These are phyloP conservation scores for Apomyelois bistriatella DNA, from an alignment of 2,888 invertebrate species.

Conservation along the genomic window DNA sequence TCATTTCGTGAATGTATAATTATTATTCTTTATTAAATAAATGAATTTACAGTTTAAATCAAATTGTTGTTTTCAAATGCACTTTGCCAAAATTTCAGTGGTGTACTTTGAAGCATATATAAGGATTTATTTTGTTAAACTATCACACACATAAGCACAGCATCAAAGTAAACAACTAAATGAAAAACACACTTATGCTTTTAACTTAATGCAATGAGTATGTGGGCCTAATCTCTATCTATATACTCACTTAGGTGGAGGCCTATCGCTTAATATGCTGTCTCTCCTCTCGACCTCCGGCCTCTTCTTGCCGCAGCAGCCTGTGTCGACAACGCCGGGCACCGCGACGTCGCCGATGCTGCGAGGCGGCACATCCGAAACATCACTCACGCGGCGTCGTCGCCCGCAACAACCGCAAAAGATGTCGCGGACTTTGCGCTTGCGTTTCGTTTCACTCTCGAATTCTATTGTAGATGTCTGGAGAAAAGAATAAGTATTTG, in stretches of 20 bases:
- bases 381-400: slow-evolving; percentile 47
- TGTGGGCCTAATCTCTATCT: too few species aligned
- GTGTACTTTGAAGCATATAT: too few species aligned
- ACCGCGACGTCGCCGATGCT: slow-evolving; percentile 32
- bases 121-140: too few species aligned
- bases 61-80: too few species aligned
- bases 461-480: slow-evolving; percentile 63
- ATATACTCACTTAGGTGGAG: slow-evolving; percentile 53
- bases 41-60: too few species aligned
- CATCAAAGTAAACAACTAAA: too few species aligned
- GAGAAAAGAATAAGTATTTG: not conserved
- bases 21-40: too few species aligned
- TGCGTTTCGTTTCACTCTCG: slow-evolving; percentile 66
- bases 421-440: slow-evolving; percentile 69
- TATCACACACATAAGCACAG: too few species aligned
- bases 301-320: slow-evolving; percentile 67
- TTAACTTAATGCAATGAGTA: too few species aligned
- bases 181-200: too few species aligned
- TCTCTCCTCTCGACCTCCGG: slow-evolving; percentile 70
- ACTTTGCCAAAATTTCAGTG: too few species aligned
- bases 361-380: slow-evolving; percentile 28
- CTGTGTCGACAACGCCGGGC: slow-evolving; percentile 47
- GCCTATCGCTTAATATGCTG: slow-evolving; percentile 75
- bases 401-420: slow-evolving; percentile 58
- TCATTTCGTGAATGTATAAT: too few species aligned